Conservation (phyloP, 2,797 vertebrate species). For the Bradypus variegatus region DNA sequence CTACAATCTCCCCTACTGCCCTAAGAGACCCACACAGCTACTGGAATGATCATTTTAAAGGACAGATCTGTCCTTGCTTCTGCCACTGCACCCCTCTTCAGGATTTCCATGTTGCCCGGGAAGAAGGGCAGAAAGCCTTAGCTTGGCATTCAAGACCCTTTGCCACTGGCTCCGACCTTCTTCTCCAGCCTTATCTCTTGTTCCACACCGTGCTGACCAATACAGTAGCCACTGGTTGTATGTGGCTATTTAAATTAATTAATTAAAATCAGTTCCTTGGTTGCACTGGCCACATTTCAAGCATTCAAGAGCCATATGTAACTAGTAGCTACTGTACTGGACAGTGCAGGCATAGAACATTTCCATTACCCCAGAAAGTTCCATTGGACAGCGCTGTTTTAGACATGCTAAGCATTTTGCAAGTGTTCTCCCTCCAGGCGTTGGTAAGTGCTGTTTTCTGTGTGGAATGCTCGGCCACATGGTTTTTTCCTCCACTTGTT, state of each 20-base stretch:
- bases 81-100: not conserved
- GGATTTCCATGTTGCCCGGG: not conserved
- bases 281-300: not conserved
- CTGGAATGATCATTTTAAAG: not conserved
- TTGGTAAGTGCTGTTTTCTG: not conserved
- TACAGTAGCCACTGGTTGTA: not conserved
- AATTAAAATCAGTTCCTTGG: not conserved
- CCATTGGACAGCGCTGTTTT: not conserved
- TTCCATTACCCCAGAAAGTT: not conserved
- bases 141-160: not conserved
- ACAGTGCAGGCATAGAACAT: not conserved
- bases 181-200: not conserved
- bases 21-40: not conserved
- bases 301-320: not conserved
- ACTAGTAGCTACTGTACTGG: not conserved
- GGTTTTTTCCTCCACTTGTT: not conserved
- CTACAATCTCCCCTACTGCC: not conserved
- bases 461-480: not conserved
- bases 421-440: not conserved
- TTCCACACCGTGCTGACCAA: not conserved
- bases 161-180: not conserved
- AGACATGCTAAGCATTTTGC: not conserved
- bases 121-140: not conserved
- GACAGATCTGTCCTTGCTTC: not conserved
- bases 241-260: not conserved